Evolutionary conservation across 1,140 invertebrate species (phyloP), one percentile per base, ranked within the genome.

Genomic region (Oscheius sp.): DNA sequence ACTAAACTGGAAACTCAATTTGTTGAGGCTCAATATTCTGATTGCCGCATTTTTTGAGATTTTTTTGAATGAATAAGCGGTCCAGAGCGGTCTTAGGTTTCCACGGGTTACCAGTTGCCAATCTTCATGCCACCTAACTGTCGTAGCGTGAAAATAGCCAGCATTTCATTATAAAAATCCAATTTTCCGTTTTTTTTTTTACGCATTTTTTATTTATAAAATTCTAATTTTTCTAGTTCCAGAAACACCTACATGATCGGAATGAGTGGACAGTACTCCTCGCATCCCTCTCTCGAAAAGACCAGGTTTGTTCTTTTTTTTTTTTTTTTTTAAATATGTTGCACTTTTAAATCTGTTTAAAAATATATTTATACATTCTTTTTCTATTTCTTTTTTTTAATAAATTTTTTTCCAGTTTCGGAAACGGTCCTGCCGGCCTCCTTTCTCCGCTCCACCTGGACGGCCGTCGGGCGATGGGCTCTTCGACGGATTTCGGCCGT

Each of bases 401-500:
- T 15, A 59, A 59, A 59, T 20, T 1, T 13, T 15, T 15, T 59
- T 75, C 23, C 68, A 75, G 74, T 26, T 75, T 76, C 35, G 36
- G 42, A 31, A 77, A 58, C 42, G 74, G 75, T 15, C 35, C 75
- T 20, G 64, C 75, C 28, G 72, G 74, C 18, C 70, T 76, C 18
- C 63, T 76, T 3, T 76, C 75, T 0, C 75, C 75, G 1, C 34
- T 76, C 20, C 63, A 76, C 34, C 23, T 76, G n/a, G 75, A 75
- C 34, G n/a, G 46, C 0, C 46, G 67, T 23, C 46, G 59, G 1
- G n/a, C 38, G 18, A 28, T 38, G 3, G 67, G 35, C 36, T 64
- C 38, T 28, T 45, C 63, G 10, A 34, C 61, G 31, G 45, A 64
- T 15, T 36, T n/a, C 35, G 18, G 55, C 62, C 15, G 36, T 38